Percentiles rank a stretch among this genome's conserved stretches.
Conservation (phyloP, 53 echinoderm and acorn worm genomes). For the Holothuria leucospilota region DNA sequence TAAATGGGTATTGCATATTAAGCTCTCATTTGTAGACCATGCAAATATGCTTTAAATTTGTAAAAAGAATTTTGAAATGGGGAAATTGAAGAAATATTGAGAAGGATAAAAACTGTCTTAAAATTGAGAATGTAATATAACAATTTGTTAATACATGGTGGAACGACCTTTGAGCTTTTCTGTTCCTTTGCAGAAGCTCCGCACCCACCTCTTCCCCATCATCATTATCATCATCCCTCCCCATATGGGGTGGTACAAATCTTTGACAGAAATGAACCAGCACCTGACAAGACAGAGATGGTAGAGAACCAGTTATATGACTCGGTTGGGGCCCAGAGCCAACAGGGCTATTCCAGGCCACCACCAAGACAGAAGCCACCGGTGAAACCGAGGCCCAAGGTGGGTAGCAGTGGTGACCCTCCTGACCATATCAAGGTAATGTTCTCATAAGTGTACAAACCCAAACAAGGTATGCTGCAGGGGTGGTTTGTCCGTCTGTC, state of each 20-base stretch:
- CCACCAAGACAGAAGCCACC: conserved; percentile 13
- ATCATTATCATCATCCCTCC: no score
- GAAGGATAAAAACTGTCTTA: no score
- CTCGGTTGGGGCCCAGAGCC: conserved; percentile 21
- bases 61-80: no score
- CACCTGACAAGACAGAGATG: background rate
- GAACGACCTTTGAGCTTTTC: background rate
- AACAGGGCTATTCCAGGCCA: conserved; percentile 40
- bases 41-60: no score
- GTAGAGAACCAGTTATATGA: conserved; percentile 5
- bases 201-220: background rate
- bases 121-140: no score
- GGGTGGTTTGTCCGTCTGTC: no score
- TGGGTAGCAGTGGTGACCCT: background rate
- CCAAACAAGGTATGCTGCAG: no score
- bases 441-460: no score
- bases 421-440: no score
- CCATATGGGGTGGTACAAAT: conserved; percentile 18
- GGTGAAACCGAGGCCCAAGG: conserved; percentile 32
- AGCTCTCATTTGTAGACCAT: no score
- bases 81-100: no score
- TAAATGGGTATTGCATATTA: no score
- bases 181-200: background rate
- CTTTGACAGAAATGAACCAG: background rate
- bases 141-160: background rate